Evolutionary conservation across 2,888 invertebrate species (phyloP).

Genomic region (Bembecia ichneumoniformis): DNA sequence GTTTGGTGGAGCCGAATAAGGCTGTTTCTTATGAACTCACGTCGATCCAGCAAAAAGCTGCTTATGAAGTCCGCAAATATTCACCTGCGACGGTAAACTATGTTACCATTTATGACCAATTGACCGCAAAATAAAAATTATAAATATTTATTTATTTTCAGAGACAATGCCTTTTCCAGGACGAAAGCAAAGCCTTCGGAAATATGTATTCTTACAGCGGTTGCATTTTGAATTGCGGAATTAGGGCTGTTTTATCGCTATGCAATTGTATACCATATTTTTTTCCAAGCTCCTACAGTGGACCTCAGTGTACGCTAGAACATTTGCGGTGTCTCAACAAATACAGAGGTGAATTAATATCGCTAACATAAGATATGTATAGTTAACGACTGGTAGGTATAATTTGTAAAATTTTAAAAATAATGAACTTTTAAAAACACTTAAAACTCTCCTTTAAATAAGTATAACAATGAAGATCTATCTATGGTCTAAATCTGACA

Average conservation of each 20-base stretch:
- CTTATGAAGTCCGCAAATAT: constrained; percentile 45
- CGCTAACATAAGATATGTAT: constrained; percentile 10
- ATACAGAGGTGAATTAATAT: constrained; percentile 49
- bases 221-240: constrained; percentile 74
- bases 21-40: constrained; percentile 22
- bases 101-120: no score
- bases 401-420: no score
- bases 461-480: no score
- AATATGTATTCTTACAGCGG: constrained; percentile 72
- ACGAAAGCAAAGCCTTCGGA: constrained; percentile 45
- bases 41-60: constrained; percentile 40
- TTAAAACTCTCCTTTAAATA: no score
- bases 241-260: constrained; percentile 57
- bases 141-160: constrained; percentile 24
- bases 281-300: constrained; percentile 35
- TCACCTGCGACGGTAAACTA: constrained; percentile 25
- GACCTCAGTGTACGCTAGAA: constrained; percentile 34
- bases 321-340: constrained; percentile 58
- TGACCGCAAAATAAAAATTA: no score
- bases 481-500: no score
- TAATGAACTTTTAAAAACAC: no score
- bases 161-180: constrained; percentile 70
- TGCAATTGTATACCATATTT: constrained; percentile 76
- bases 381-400: no score
- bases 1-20: constrained; percentile 28